Conservation (phyloP, 2,113 vertebrate species). For the Ailuropoda melanoleuca region DNA sequence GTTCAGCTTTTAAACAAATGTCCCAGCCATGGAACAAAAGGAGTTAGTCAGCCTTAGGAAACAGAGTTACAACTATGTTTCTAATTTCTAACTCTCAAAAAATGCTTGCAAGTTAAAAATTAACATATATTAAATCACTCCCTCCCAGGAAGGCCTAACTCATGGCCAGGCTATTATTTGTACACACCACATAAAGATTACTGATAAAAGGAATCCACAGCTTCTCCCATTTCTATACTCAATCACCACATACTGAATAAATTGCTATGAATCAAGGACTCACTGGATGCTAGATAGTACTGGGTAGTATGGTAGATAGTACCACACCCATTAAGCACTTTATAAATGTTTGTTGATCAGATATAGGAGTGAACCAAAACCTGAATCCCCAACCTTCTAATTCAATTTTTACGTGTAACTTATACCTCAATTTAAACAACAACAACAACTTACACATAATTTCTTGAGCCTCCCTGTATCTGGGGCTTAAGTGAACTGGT, state of each 20-base stretch:
- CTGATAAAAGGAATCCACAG: neutral
- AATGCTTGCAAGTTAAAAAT: conserved; percentile 4
- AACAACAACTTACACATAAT: neutral
- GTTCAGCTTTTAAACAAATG: conserved; percentile 41
- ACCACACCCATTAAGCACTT: neutral
- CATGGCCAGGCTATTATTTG: neutral
- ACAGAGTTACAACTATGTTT: neutral
- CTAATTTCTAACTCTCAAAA: conserved; percentile 19
- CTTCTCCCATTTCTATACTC: neutral
- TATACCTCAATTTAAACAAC: neutral
- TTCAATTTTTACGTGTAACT: neutral
- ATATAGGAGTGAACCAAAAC: neutral
- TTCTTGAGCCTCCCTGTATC: neutral
- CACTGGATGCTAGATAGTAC: neutral
- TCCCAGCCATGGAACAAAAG: conserved; percentile 12
- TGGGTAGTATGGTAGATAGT: neutral
- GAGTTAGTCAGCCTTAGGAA: conserved; percentile 47
- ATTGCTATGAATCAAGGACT: neutral
- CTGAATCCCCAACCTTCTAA: neutral
- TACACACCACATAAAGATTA: neutral
- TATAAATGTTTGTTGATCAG: neutral
- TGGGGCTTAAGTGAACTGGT: neutral
- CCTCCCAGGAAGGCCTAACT: neutral
- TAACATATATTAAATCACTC: conserved; percentile 20
- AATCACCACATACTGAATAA: neutral